Evolutionary conservation across 2,113 vertebrate species (phyloP).

Genomic region (Takifugu flavidus): DNA sequence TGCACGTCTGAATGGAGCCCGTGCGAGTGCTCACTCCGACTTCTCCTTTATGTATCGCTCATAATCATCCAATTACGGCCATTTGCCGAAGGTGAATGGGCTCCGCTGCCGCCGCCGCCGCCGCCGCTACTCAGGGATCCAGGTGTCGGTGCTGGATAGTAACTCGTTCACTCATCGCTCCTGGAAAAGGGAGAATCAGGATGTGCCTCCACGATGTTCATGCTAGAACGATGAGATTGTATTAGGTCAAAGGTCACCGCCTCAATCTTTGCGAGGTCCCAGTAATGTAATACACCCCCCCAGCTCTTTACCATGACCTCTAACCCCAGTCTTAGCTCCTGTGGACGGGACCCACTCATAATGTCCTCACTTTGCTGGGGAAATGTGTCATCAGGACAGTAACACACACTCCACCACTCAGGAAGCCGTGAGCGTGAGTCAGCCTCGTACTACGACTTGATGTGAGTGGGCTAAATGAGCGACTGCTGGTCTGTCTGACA

Average conservation of each 20-base stretch:
- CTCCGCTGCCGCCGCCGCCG: conserved; percentile 9
- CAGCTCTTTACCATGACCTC: too few relatives aligned
- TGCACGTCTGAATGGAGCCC: conserved; percentile 17
- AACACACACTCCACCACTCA: conserved; percentile 12
- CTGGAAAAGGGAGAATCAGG: too few relatives aligned
- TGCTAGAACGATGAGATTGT: too few relatives aligned
- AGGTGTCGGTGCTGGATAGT: conserved; percentile 13
- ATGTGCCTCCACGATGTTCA: too few relatives aligned
- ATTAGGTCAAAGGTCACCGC: too few relatives aligned
- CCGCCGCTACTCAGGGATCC: too few relatives aligned
- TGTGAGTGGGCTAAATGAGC: conserved; percentile 38
- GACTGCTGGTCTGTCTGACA: conserved; percentile 4
- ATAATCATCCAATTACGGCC: conserved; percentile 57
- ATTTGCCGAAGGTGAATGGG: conserved; percentile 33
- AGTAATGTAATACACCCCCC: too few relatives aligned
- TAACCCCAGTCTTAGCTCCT: too few relatives aligned
- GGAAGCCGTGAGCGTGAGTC: conserved; percentile 37
- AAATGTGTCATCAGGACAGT: neutral
- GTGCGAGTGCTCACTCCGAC: conserved; percentile 16
- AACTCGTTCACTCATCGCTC: too few relatives aligned
- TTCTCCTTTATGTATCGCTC: conserved; percentile 46
- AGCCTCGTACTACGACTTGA: conserved; percentile 35
- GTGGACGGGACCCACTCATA: too few relatives aligned
- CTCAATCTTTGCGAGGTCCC: too few relatives aligned
- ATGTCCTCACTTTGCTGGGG: too few relatives aligned